Evolutionary conservation across 2,888 invertebrate species (phyloP).

Genomic region (Drosophila pegasa): DNA sequence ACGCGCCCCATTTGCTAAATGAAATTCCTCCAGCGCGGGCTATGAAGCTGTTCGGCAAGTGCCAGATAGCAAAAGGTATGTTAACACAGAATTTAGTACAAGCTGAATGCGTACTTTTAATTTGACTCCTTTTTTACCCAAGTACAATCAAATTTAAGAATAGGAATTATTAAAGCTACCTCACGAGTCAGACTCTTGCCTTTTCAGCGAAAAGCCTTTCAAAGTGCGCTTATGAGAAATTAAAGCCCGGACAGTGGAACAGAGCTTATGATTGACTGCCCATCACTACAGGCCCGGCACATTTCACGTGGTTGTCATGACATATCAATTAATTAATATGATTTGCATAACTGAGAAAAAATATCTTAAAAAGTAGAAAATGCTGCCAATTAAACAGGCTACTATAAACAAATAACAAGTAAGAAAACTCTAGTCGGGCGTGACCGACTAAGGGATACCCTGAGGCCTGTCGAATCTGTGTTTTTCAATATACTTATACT

Average conservation of each 20-base stretch:
- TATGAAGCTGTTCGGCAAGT: background rate
- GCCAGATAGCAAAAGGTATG: background rate
- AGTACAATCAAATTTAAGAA: background rate
- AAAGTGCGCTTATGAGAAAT: slow-evolving; percentile 19
- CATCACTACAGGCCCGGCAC: background rate
- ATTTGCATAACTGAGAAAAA: background rate
- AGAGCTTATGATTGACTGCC: slow-evolving; percentile 42
- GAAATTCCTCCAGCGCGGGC: slow-evolving; percentile 41
- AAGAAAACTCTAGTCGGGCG: too few relatives aligned
- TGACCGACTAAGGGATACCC: too few relatives aligned
- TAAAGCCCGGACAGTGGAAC: background rate
- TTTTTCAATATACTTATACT: too few relatives aligned
- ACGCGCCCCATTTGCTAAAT: slow-evolving; percentile 59
- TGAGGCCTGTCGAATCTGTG: too few relatives aligned
- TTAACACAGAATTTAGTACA: background rate
- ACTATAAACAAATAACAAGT: too few relatives aligned
- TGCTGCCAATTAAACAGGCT: background rate
- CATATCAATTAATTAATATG: background rate
- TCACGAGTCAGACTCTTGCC: background rate
- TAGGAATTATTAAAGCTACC: background rate
- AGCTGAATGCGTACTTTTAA: background rate
- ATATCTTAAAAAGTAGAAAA: background rate
- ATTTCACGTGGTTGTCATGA: background rate
- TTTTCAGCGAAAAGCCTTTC: slow-evolving; percentile 24
- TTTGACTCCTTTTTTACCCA: too few relatives aligned